A percentile compares a stretch with the other conserved stretches of the same genome.
Conservation (phyloP, 2,888 invertebrate genomes). For the Lasioglossum pauxillum region DNA sequence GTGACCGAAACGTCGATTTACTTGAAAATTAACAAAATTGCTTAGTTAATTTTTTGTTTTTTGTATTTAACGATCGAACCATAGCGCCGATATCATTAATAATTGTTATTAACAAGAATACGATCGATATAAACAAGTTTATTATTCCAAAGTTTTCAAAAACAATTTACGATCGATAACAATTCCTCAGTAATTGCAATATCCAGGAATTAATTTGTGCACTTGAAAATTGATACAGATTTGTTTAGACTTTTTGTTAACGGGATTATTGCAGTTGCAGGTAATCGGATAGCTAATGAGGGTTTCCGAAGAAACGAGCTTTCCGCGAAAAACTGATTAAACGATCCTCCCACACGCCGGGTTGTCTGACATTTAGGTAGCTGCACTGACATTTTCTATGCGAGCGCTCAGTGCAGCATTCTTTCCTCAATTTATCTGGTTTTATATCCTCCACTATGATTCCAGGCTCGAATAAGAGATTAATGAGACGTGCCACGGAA, state of each 20-base stretch:
- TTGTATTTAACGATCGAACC: too few relatives aligned
- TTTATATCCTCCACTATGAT: conserved; percentile 1
- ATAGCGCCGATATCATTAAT: too few relatives aligned
- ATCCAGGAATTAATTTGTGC: background rate
- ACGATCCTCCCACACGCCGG: background rate
- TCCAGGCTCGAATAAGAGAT: conserved; percentile 47
- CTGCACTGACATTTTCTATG: background rate
- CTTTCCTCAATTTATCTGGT: conserved; percentile 1
- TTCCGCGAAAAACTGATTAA: background rate
- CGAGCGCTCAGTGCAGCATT: background rate
- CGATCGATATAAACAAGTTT: too few relatives aligned
- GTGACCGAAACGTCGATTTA: too few relatives aligned
- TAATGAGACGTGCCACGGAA: conserved; percentile 55
- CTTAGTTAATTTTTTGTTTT: too few relatives aligned
- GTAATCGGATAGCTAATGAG: background rate
- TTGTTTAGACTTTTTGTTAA: background rate
- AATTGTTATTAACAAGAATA: too few relatives aligned
- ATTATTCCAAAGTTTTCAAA: too few relatives aligned
- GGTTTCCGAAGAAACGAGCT: background rate
- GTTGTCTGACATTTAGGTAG: background rate
- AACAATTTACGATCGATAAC: too few relatives aligned
- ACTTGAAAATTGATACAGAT: background rate
- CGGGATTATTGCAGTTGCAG: too few relatives aligned
- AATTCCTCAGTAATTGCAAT: too few relatives aligned
- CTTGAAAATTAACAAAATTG: too few relatives aligned